These are phyloP conservation scores for Leucophenga varia DNA, from an alignment of 1,140 invertebrate species.

Conservation along the genomic window DNA sequence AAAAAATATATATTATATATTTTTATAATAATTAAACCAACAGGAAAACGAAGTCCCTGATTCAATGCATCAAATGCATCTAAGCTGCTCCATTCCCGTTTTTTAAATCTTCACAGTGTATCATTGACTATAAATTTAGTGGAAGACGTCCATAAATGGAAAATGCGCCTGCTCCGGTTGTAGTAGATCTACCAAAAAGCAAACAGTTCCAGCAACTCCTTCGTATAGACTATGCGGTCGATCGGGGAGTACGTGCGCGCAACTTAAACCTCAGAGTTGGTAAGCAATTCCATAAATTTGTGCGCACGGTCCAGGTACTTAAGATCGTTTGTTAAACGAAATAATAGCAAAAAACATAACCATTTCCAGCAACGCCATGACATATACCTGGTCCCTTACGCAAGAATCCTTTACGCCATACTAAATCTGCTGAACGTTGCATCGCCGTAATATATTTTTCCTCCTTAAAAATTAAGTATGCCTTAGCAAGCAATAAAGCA, in stretches of 20 bases:
- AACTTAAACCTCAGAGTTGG: constrained; percentile 63
- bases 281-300: constrained; percentile 74
- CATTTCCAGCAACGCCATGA: constrained; percentile 80
- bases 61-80: background rate
- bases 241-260: constrained; percentile 72
- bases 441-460: constrained; percentile 70
- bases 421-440: constrained; percentile 67
- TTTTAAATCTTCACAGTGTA: too few relatives aligned
- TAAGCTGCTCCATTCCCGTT: too few relatives aligned
- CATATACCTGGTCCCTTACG: constrained; percentile 78
- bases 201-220: constrained; percentile 77
- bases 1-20: background rate
- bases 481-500: constrained; percentile 77
- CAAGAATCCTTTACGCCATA: constrained; percentile 75
- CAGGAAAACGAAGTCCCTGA: constrained; percentile 2
- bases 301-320: constrained; percentile 70
- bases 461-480: constrained; percentile 71
- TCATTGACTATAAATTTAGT: background rate
- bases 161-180: constrained; percentile 73
- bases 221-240: constrained; percentile 78
- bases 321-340: constrained; percentile 68
- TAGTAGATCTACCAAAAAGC: constrained; percentile 74
- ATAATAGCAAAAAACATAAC: constrained; percentile 75
- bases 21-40: background rate
- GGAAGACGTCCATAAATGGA: constrained; percentile 77